Base-by-base conservation (phyloP, 2,113 vertebrate species). In the Clarias macrocephalus region DNA sequence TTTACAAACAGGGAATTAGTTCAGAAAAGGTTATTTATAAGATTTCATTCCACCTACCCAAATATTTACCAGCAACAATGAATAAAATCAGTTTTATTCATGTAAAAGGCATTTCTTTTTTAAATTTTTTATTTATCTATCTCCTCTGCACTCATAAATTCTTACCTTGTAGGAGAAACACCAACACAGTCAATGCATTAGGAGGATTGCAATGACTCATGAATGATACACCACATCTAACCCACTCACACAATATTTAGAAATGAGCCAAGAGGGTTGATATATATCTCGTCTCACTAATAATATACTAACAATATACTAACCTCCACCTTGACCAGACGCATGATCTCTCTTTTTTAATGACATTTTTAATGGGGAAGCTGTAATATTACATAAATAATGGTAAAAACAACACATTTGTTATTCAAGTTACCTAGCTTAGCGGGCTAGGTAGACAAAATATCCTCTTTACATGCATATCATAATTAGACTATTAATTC, bases 141-240 rank as follows among this genome's bases (percentile, higher is more conserved):
- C 59, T 75, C 62, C 48, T 37, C 18, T 18, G 23, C 30, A 11
- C 73, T 66, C 59, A n/a, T 30, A 60, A 65, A 83, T 87, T 87
- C 60, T 57, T 21, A 52, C 70, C 79, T 82, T 82, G 79, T 56
- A 59, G 42, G 59, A 76, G 25, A 65, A 77, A 81, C 63, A 83
- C 82, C 81, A 83, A 62, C n/a, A 56, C 48, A 59, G 60, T 85
- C n/a, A 33, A 63, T 72, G 63, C 25, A 88, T 25, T 21, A 18
- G 65, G 33, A 59, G 15, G 30, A 28, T 16, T 28, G 52, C 52
- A 37, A 2, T 68, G 76, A 80, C 62, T 28, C 75, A 82, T 42
- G 54, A 63, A 88, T 79, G 37, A 87, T 60, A 65, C 72, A 82
- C 33, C 25, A 82, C 80, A 83, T 62, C 59, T 83, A 75, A 52